Conservation (phyloP, 2,888 invertebrate species). For the Cephus pygmeus region DNA sequence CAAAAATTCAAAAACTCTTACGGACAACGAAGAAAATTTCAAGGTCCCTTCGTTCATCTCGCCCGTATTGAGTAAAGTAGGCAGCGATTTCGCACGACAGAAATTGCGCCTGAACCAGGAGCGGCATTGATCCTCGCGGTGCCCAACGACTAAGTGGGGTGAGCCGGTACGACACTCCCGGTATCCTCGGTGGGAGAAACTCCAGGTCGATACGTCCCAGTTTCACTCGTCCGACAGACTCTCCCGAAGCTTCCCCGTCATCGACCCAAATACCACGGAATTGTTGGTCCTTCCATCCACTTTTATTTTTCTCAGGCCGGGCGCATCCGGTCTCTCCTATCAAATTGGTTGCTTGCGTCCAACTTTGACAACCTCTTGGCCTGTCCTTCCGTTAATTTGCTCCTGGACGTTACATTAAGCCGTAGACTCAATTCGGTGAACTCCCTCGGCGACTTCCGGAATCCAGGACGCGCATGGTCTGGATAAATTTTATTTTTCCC, state of each 20-base stretch:
- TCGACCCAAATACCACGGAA: conserved; percentile 25
- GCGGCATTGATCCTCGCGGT: conserved; percentile 2
- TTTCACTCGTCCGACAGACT: conserved; percentile 27
- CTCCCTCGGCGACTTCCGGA: background rate
- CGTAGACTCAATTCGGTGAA: too few species aligned
- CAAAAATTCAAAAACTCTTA: background rate
- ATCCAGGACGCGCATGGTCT: background rate
- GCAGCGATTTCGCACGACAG: background rate
- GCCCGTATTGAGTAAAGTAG: background rate
- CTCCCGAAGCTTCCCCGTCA: conserved; percentile 35
- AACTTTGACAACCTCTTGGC: background rate
- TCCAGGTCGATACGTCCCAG: conserved; percentile 41
- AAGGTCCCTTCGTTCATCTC: background rate
- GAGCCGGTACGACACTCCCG: background rate
- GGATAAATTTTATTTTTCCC: background rate
- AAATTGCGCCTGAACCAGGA: conserved; percentile 7
- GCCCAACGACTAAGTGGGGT: background rate
- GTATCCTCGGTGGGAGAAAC: background rate
- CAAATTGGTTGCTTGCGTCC: background rate
- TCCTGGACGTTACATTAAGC: background rate
- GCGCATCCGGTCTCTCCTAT: background rate
- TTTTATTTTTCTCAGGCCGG: background rate
- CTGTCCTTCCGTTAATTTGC: background rate
- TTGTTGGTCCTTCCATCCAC: background rate
- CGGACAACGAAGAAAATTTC: background rate